These are phyloP conservation scores for Prenolepis imparis DNA, from an alignment of 2,888 invertebrate species.

Conservation along the genomic window DNA sequence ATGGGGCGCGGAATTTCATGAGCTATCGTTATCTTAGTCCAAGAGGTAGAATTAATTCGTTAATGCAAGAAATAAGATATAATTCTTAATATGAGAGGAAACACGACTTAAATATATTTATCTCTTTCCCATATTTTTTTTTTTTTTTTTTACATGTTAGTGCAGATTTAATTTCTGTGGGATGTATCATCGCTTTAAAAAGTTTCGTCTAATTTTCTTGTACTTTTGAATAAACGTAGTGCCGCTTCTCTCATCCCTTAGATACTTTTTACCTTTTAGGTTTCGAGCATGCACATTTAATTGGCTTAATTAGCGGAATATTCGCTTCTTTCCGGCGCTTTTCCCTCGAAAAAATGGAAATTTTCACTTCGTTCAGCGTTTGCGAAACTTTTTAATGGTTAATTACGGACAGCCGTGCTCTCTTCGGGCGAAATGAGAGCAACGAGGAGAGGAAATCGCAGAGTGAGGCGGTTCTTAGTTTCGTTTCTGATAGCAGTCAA, in stretches of 20 bases:
- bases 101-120: not conserved
- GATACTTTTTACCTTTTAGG: not conserved
- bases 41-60: not conserved
- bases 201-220: not conserved
- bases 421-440: constrained; percentile 17
- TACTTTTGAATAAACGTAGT: not conserved
- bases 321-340: constrained; percentile 1
- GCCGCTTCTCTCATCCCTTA: not conserved
- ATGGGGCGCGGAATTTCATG: not conserved
- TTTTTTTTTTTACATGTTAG: too few species aligned
- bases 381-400: constrained; percentile 40
- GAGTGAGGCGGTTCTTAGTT: constrained; percentile 1
- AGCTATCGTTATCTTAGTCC: not conserved
- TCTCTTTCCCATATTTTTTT: not conserved
- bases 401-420: constrained; percentile 36
- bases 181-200: not conserved
- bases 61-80: not conserved
- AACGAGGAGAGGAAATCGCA: not conserved
- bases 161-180: not conserved
- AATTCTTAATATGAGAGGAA: not conserved
- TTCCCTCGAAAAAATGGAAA: not conserved
- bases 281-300: constrained; percentile 14
- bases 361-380: constrained; percentile 13
- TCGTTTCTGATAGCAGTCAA: constrained; percentile 27
- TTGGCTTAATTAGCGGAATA: constrained; percentile 33